Evolutionary conservation across 2,113 vertebrate genomes (phyloP).

Genomic region (Cygnus buccinator): DNA sequence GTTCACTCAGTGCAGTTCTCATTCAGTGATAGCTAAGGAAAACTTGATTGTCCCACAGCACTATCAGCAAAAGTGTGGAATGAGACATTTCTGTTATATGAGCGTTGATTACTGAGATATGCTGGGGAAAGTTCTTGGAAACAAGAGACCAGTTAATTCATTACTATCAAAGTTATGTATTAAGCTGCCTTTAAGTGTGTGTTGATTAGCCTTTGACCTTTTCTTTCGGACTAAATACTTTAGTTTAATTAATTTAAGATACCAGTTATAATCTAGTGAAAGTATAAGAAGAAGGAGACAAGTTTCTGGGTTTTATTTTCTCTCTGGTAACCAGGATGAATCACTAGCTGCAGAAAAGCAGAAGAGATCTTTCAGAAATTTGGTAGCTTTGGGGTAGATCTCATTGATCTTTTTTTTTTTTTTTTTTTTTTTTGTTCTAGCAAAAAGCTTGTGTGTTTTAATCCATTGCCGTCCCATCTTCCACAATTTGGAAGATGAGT

Average conservation of each 20-base stretch:
- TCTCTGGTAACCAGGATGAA: neutral
- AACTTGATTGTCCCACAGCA: neutral
- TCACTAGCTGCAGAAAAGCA: neutral
- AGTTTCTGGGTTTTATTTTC: neutral
- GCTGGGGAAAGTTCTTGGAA: neutral
- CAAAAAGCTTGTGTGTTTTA: neutral
- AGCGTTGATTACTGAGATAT: neutral
- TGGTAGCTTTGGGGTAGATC: neutral
- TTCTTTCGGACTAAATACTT: neutral
- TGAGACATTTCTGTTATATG: neutral
- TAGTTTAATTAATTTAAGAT: neutral
- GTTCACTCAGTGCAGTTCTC: neutral
- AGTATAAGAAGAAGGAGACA: neutral
- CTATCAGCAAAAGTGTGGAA: neutral
- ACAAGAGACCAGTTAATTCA: neutral
- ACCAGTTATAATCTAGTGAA: neutral
- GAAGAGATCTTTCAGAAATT: neutral
- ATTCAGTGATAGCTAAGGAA: neutral
- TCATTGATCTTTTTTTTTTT: neutral
- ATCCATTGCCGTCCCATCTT: neutral
- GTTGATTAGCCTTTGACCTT: neutral
- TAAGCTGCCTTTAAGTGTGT: neutral
- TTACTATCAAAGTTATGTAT: neutral
- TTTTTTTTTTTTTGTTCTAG: neutral
- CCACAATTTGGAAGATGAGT: neutral